Evolutionary conservation across 2,113 vertebrate genomes (phyloP), one percentile per base, ranked within the genome.

Genomic region (Ictalurus furcatus): DNA sequence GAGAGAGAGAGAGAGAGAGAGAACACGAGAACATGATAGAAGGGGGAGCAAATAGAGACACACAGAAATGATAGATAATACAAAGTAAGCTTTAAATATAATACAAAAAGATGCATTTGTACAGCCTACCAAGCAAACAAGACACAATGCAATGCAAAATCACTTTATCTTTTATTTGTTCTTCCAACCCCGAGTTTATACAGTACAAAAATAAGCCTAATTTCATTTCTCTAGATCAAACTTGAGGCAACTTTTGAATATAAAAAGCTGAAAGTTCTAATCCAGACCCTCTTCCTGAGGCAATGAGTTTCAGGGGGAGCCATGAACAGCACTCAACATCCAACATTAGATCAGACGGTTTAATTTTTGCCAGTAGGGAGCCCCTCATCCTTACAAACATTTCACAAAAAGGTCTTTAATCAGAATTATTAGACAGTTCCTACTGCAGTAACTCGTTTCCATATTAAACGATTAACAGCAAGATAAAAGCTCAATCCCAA

Each of bases 101-200:
- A 54, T 30, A 17, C 34, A 4, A 84, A 56, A 69, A 54, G 12
- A 67, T 13, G 52, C 25, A 48, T 84, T 85, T 59, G 58, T n/a
- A 65, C 52, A 84, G 2, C 2, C 76, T 40, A 16, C 71, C 19
- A 79, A 87, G 59, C 73, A 65, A 87, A 37, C 73, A 69, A 59
- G 21, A 48, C 34, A 58, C 25, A 89, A 81, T 67, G 19, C 13
- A 67, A 78, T 34, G n/a, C 9, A 3, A 81, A 34, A 82, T 63
- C 78, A 65, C 80, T 14, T 80, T 56, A 88, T 52, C 58, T 3
- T n/a, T 87, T 89, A 83, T 89, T 88, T 90, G 90, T 40, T 93
- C 92, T 91, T 92, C 9, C 88, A 28, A 82, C 88, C 91, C 93
- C 94, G 91, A 94, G 90, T 92, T 90, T 91, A 93, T 93, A 94